Percentiles rank a stretch among this genome's conserved stretches.
These are phyloP conservation scores for Orussus abietinus DNA, from an alignment of 1,140 invertebrate genomes.

Conservation along the genomic window DNA sequence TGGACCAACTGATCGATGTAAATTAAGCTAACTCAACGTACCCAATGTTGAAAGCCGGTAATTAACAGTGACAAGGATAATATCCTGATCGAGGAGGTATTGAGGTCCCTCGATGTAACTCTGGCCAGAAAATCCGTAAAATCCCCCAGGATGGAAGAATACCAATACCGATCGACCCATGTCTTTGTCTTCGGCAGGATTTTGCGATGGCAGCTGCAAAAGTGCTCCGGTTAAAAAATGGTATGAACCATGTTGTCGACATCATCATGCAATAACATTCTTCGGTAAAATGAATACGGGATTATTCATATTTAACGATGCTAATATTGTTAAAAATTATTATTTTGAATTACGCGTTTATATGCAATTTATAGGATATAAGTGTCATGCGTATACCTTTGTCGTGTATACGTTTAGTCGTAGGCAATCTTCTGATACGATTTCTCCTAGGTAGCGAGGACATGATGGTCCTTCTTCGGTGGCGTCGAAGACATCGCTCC, in stretches of 20 bases:
- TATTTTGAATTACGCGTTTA: neutral
- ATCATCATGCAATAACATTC: too few relatives aligned
- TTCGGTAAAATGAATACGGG: too few relatives aligned
- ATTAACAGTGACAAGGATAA: conserved; percentile 69
- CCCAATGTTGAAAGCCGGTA: conserved; percentile 63
- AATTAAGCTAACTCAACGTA: conserved; percentile 27
- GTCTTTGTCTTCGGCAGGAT: too few relatives aligned
- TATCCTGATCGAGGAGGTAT: conserved; percentile 61
- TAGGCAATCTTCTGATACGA: conserved; percentile 64
- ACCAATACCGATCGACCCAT: conserved; percentile 52
- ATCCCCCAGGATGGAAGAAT: conserved; percentile 55
- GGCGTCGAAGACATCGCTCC: conserved; percentile 44
- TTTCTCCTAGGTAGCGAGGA: conserved; percentile 15
- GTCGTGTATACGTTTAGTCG: conserved; percentile 64
- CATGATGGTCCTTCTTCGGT: conserved; percentile 43
- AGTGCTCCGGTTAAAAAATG: too few relatives aligned
- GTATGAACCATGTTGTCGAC: too few relatives aligned
- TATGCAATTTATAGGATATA: neutral
- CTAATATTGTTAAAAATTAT: too few relatives aligned
- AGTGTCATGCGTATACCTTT: conserved; percentile 23
- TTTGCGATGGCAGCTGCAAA: too few relatives aligned
- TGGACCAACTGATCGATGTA: neutral
- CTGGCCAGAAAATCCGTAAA: conserved; percentile 51
- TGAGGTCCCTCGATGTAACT: conserved; percentile 57
- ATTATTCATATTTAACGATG: too few relatives aligned